phyloP scores from a whole-genome alignment of 2,113 vertebrate genomes.

The Callocephalon fimbriatum region DNA sequence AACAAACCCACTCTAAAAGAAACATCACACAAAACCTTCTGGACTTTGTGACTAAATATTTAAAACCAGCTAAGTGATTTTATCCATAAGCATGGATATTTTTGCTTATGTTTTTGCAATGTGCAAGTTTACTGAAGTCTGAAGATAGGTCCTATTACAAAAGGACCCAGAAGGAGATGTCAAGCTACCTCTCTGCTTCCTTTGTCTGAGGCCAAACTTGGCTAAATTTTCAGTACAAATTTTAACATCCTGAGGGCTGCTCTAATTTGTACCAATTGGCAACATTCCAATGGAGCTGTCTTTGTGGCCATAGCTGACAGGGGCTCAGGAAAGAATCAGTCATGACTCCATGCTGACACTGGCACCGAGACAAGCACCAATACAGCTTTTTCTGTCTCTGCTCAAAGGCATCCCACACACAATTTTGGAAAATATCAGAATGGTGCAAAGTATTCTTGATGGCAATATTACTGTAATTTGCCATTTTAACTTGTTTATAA shows the following conservation, averaged over 20 bases:
- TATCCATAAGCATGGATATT: background rate
- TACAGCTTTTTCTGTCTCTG: background rate
- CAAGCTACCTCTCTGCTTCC: background rate
- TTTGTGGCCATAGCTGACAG: background rate
- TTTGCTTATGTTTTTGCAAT: background rate
- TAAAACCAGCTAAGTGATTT: background rate
- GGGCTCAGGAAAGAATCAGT: constrained; percentile 8
- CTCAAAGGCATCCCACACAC: background rate
- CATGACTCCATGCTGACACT: background rate
- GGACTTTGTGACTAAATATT: background rate
- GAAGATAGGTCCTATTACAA: background rate
- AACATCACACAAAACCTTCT: background rate
- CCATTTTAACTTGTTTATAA: background rate
- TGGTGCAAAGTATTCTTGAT: background rate
- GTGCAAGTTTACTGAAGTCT: background rate
- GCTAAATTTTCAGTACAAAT: background rate
- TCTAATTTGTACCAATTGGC: background rate
- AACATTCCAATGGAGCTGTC: background rate
- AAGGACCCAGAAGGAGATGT: background rate
- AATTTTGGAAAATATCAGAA: background rate
- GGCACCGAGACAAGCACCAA: background rate
- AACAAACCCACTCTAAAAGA: background rate
- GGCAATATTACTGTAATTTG: background rate
- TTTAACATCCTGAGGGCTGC: background rate
- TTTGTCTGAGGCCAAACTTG: background rate